phyloP scores from a whole-genome alignment of 2,113 vertebrate species.

The Cebidichthys violaceus region DNA sequence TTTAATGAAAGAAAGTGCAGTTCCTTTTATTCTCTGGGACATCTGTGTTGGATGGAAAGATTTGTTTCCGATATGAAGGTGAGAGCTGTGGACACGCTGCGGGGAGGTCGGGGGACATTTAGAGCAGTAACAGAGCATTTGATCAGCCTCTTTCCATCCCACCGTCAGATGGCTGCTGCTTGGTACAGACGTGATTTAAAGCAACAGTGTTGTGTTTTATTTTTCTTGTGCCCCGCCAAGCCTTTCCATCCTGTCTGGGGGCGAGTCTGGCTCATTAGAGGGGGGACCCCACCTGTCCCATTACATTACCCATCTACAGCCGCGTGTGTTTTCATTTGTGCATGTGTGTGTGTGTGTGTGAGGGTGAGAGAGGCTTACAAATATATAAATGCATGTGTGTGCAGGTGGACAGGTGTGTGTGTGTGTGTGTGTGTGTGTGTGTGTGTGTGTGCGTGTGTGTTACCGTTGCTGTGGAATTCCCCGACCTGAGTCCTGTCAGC shows the following conservation, averaged over 20 bases:
- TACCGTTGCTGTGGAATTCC: constrained; percentile 58
- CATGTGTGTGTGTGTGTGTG: not conserved
- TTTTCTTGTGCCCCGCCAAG: not conserved
- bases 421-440: constrained; percentile 6
- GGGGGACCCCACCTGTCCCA: constrained; percentile 22
- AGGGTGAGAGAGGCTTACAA: not conserved
- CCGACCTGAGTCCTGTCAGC: constrained; percentile 48
- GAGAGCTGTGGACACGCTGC: not conserved
- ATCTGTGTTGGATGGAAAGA: not conserved
- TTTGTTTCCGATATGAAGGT: not conserved
- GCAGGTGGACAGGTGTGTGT: constrained; percentile 23
- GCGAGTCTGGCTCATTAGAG: constrained; percentile 26
- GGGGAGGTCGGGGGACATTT: not conserved
- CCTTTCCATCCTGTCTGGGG: constrained; percentile 32
- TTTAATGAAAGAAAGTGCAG: not conserved
- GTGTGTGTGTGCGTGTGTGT: constrained; percentile 28
- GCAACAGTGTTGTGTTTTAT: constrained; percentile 7
- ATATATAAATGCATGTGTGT: not conserved
- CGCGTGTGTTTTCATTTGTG: not conserved
- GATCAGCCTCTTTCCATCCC: constrained; percentile 4
- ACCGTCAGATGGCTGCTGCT: not conserved
- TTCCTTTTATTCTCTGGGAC: not conserved
- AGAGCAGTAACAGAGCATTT: not conserved
- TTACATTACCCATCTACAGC: constrained; percentile 27
- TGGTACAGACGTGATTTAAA: not conserved